These are phyloP conservation scores for Holacanthella duospinosa DNA, from an alignment of 2,888 invertebrate genomes.

Conservation along the genomic window DNA sequence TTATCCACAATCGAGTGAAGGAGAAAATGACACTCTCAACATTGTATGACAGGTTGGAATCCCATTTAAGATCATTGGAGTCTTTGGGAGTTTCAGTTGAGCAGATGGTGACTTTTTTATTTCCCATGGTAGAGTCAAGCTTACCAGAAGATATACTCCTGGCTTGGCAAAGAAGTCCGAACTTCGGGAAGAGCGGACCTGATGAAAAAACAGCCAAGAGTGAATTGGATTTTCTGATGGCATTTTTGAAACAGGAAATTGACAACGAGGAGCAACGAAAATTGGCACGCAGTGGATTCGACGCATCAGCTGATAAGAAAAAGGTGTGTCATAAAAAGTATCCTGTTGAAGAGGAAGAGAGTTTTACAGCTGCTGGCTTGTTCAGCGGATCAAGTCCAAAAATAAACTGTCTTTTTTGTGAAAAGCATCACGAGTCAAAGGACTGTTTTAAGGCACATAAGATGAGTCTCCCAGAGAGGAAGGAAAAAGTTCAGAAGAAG, in stretches of 20 bases:
- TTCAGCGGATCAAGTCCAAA: background rate
- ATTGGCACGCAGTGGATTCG: background rate
- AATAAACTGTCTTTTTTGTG: conserved; percentile 9
- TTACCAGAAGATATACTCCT: conserved; percentile 37
- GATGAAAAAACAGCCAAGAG: background rate
- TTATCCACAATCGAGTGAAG: background rate
- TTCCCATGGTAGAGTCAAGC: conserved; percentile 38
- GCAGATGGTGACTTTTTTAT: conserved; percentile 15
- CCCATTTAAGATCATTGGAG: conserved; percentile 17
- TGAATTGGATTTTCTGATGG: conserved; percentile 3
- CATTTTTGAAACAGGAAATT: conserved; percentile 3
- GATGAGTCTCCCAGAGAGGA: conserved; percentile 3
- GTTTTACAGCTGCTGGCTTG: conserved; percentile 1
- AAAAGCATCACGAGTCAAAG: background rate
- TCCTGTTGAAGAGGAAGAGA: background rate
- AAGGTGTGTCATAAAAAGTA: background rate
- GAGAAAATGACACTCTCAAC: conserved; percentile 4
- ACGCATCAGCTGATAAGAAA: background rate
- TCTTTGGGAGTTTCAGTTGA: conserved; percentile 16
- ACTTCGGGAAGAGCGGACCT: background rate
- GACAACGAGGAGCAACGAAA: conserved; percentile 3
- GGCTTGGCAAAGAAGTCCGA: conserved; percentile 31
- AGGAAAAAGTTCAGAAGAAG: background rate
- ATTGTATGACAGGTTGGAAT: conserved; percentile 19
- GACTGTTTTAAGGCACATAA: conserved; percentile 1